Evolutionary conservation across 2,113 vertebrate genomes (phyloP), one percentile per base, ranked within the genome.

Genomic region (Sinocyclocheilus rhinocerous): DNA sequence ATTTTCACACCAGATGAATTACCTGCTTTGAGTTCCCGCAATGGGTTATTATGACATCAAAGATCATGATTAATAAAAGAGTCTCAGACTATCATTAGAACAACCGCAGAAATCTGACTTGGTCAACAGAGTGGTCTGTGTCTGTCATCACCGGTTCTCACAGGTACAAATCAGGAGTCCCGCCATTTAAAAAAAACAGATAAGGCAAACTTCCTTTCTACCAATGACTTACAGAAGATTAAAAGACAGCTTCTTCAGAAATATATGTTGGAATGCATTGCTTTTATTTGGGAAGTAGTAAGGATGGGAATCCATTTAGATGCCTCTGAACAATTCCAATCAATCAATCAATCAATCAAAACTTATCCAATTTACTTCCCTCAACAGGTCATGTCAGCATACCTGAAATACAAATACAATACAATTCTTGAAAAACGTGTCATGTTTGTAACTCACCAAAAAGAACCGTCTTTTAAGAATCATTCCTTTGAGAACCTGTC

Each of bases 61-160:
- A 91, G 78, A 76, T 75, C 89, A 91, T 91, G 89, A 88, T 93
- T 94, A 88, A 90, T 78, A 88, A 78, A 63, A 69, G 73, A 87
- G 76, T 82, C 85, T 90, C 89, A 90, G 61, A 82, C 45, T 78
- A 88, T 91, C 67, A 89, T 85, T 80, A 85, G 81, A 89, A 89
- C 85, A 87, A 87, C 87, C 72, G 1, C 85, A 89, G 84, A 85
- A 72, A 89, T 77, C 76, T 7, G 48, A 61, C 84, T n/a, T 86
- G 86, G 89, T 86, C 85, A 79, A 78, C 72, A 45, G 77, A 86
- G 85, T 86, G 89, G 55, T 86, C 91, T 91, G 77, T 85, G 65
- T 91, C 91, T 77, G 72, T 92, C 91, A 91, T 69, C 92, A 81
- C 84, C 26, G 11, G 55, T 39, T 76, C 33, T 70, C n/a, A 20